Base-by-base conservation (phyloP, 2,113 vertebrate species). In the Thalassoma bifasciatum region DNA sequence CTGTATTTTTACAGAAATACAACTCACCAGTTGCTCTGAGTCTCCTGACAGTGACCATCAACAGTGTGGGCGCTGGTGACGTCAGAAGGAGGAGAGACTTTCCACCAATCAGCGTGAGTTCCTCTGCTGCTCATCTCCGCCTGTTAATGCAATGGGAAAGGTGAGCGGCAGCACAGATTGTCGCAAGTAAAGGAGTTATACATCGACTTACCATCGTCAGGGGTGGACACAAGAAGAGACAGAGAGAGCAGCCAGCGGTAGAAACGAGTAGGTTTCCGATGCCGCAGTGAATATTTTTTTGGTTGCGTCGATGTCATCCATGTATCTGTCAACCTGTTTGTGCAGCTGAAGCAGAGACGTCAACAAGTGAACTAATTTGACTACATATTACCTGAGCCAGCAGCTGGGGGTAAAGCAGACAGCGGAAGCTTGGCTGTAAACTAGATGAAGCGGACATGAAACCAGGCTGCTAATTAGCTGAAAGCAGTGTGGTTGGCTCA, bases 61-160 rank as follows among this genome's bases (percentile, higher is more conserved):
- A 10, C 23, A 21, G 0, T 58, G 62, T 37, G 58, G 13, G 23
- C 40, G 11, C 37, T 17, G 1, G 7, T 90, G 86, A 91, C 92
- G 87, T 91, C 52, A 22, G 49, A 69, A 89, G 85, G 83, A 89
- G 78, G 87, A 88, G 83, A 88, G 83, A 69, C 80, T 77, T 72
- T 72, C 12, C 34, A 54, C 91, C 89, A 92, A 90, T 92, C 79
- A 81, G 82, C 66, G 46, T 3, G 50, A 1, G 26, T 60, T 4
- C 8, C 19, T 7, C n/a, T 2, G 73, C 60, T 84, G 77, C 65
- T 79, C 83, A 10, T 44, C 47, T 54, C 46, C 58, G 46, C 50
- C 44, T 69, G 79, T 81, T 61, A 66, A 60, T 40, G 53, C 37
- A 11, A 75, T 80, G 83, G 62, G 24, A 72, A 81, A 82, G 71